These are phyloP conservation scores for Dendropsophus ebraccatus DNA, from an alignment of 2,113 vertebrate genomes.

Conservation along the genomic window DNA sequence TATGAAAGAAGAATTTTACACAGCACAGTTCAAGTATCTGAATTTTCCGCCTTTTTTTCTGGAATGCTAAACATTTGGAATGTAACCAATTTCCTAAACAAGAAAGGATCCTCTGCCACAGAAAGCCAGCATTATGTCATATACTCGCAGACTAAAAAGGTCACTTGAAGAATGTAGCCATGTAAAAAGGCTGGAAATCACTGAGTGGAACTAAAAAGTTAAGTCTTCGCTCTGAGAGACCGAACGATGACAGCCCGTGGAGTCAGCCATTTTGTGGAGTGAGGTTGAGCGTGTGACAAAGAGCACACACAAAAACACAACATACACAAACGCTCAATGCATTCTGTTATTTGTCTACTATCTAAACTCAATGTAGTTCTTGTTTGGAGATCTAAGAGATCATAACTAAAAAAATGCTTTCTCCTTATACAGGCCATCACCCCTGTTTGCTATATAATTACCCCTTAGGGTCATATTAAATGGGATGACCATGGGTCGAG, in stretches of 20 bases:
- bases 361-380: not conserved
- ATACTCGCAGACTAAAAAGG: slow-evolving; percentile 37
- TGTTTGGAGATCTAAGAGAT: not conserved
- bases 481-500: too few relatives aligned
- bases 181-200: not conserved
- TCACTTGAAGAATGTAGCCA: slow-evolving; percentile 36
- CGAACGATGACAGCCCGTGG: not conserved
- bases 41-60: slow-evolving; percentile 40
- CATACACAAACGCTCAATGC: not conserved
- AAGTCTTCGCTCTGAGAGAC: not conserved
- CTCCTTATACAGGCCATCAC: not conserved
- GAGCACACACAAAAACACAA: not conserved
- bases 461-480: too few relatives aligned
- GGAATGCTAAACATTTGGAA: slow-evolving; percentile 52
- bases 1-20: not conserved
- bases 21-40: not conserved
- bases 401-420: not conserved
- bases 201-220: not conserved
- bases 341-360: not conserved
- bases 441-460: too few relatives aligned
- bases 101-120: slow-evolving; percentile 44
- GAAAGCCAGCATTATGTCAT: slow-evolving; percentile 47
- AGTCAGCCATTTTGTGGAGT: not conserved
- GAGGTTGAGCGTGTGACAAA: not conserved
- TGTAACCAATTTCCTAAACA: slow-evolving; percentile 46